These are phyloP conservation scores for Stenchaetothrips biformis DNA, from an alignment of 2,888 invertebrate species.

Conservation along the genomic window DNA sequence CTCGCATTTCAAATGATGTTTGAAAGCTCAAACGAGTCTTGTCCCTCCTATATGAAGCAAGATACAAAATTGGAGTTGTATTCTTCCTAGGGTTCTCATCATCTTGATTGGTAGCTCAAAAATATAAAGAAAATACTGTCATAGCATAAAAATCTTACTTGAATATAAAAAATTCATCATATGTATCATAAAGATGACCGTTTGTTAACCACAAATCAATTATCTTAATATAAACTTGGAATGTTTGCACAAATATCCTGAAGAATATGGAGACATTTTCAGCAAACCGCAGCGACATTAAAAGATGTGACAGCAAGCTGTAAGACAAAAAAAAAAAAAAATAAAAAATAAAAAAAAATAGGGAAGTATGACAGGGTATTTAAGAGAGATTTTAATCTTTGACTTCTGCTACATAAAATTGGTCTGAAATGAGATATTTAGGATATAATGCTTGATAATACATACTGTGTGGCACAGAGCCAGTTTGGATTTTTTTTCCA, in stretches of 20 bases:
- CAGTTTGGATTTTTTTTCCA: conserved; percentile 11
- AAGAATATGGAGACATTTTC: background rate
- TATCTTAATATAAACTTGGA: conserved; percentile 1
- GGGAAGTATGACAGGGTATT: too few species aligned
- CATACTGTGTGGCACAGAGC: conserved; percentile 13
- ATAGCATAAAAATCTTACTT: too few species aligned
- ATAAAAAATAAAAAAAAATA: too few species aligned
- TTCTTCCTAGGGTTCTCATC: too few species aligned
- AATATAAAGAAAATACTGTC: too few species aligned
- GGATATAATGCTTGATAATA: background rate
- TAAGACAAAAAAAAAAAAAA: too few species aligned
- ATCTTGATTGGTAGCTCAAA: too few species aligned
- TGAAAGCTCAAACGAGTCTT: background rate
- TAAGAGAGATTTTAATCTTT: too few species aligned
- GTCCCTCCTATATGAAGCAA: background rate
- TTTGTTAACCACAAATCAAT: background rate
- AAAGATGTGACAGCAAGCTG: too few species aligned
- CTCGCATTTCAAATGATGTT: background rate
- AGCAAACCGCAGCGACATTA: too few species aligned
- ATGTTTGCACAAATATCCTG: conserved; percentile 3
- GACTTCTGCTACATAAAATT: background rate
- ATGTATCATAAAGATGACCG: background rate
- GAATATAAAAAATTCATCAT: conserved; percentile 4
- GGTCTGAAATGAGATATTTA: background rate
- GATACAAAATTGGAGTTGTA: background rate